Evolutionary conservation across 2,888 invertebrate species (phyloP).

Genomic region (Homarus gammarus): DNA sequence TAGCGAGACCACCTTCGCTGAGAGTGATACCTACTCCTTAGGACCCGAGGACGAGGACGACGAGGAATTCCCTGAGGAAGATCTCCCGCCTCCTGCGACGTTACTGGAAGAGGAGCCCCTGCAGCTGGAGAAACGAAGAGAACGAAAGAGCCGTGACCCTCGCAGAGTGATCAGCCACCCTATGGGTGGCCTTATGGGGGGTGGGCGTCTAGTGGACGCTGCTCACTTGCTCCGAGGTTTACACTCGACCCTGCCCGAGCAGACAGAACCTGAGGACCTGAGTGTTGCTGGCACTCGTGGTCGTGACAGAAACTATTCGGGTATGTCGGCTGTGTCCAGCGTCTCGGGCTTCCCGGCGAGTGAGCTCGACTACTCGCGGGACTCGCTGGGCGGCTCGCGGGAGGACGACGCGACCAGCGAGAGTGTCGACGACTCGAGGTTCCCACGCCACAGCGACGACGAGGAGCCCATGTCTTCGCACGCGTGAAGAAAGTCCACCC

Average conservation of each 20-base stretch:
- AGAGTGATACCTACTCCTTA: slow-evolving; percentile 61
- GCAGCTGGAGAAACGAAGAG: slow-evolving; percentile 77
- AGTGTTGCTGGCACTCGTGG: slow-evolving; percentile 55
- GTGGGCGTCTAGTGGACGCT: slow-evolving; percentile 79
- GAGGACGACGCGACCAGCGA: slow-evolving; percentile 38
- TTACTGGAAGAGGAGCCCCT: slow-evolving; percentile 62
- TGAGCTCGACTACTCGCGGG: slow-evolving; percentile 58
- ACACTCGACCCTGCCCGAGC: slow-evolving; percentile 78
- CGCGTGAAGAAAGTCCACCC: slow-evolving; percentile 40
- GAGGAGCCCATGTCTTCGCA: slow-evolving; percentile 61
- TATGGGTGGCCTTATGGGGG: slow-evolving; percentile 32
- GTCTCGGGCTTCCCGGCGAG: slow-evolving; percentile 32
- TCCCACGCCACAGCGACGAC: slow-evolving; percentile 63
- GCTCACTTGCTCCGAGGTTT: slow-evolving; percentile 79
- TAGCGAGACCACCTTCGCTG: slow-evolving; percentile 54
- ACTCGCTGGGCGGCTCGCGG: slow-evolving; percentile 16
- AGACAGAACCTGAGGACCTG: slow-evolving; percentile 94
- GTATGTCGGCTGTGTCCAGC: slow-evolving; percentile 65
- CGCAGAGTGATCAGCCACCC: slow-evolving; percentile 81
- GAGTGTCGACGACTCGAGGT: slow-evolving; percentile 42
- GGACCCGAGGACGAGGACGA: slow-evolving; percentile 79
- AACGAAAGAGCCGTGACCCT: slow-evolving; percentile 81
- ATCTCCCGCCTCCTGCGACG: slow-evolving; percentile 63
- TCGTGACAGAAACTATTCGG: slow-evolving; percentile 55
- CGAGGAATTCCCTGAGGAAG: slow-evolving; percentile 78